Conservation (phyloP, 1,140 invertebrate species). For the Ooceraea biroi region DNA sequence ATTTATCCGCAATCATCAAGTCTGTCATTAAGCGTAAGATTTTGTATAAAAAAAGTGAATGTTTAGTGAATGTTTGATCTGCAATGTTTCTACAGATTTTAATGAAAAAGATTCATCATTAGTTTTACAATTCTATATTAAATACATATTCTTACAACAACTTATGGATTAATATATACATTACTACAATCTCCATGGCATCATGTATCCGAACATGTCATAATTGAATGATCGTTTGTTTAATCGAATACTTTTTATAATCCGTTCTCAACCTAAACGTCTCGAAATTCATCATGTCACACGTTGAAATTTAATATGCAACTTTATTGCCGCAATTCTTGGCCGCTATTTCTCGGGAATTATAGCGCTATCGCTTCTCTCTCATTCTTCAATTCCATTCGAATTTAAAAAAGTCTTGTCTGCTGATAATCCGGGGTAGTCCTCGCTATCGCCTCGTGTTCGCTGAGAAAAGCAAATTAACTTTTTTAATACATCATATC, state of each 20-base stretch:
- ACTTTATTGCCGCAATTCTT: not conserved
- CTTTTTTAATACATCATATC: not conserved
- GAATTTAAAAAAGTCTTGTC: conserved; percentile 26
- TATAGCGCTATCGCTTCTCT: not conserved
- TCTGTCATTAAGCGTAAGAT: no score
- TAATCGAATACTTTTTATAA: not conserved
- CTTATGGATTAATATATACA: conserved; percentile 49
- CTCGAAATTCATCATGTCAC: not conserved
- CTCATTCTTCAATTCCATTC: not conserved
- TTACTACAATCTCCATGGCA: not conserved
- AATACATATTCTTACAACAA: conserved; percentile 23
- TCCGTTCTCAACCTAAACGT: not conserved
- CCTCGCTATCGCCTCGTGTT: conserved; percentile 42
- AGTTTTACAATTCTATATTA: no score
- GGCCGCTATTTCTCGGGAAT: not conserved
- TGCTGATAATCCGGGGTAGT: not conserved
- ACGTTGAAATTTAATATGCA: not conserved
- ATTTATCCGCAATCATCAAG: no score
- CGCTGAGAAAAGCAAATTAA: conserved; percentile 3
- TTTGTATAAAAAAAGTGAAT: no score
- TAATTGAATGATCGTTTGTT: conserved; percentile 11
- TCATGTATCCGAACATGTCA: not conserved
- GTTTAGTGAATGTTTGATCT: no score
- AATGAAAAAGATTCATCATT: no score
- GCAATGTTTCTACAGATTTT: no score